Percentiles rank a stretch among this genome's conserved stretches.
Conservation (phyloP, 2,888 invertebrate genomes). For the Temnothorax ravouxi region DNA sequence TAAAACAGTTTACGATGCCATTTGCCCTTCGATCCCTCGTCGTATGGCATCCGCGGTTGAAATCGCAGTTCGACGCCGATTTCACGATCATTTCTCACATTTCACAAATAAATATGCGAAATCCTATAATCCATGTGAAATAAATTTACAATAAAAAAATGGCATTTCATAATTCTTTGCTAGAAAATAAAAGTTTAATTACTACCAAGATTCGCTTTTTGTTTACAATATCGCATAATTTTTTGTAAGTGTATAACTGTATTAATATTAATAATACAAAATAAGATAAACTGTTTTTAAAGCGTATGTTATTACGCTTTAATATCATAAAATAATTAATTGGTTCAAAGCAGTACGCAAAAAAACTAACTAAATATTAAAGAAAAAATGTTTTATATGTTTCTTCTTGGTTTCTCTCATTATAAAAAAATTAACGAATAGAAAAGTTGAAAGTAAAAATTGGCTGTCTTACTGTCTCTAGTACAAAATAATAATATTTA, state of each 20-base stretch:
- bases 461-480: not conserved
- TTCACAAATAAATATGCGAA: constrained; percentile 17
- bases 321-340: not conserved
- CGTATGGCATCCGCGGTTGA: constrained; percentile 43
- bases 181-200: constrained; percentile 1
- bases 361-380: not conserved
- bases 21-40: constrained; percentile 54
- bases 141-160: constrained; percentile 27
- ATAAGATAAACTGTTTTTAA: not conserved
- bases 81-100: constrained; percentile 58
- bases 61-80: constrained; percentile 65
- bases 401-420: not conserved
- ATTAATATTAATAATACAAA: not conserved
- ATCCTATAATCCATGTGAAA: constrained; percentile 3
- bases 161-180: not conserved
- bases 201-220: not conserved
- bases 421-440: constrained; percentile 21
- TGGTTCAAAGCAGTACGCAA: not conserved
- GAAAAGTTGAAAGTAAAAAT: not conserved
- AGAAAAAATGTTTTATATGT: not conserved
- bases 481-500: not conserved
- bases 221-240: not conserved
- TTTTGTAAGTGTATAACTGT: not conserved
- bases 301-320: not conserved
- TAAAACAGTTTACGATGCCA: constrained; percentile 75